Base-by-base conservation (phyloP, 2,797 vertebrate species). In the Channallabes apus region DNA sequence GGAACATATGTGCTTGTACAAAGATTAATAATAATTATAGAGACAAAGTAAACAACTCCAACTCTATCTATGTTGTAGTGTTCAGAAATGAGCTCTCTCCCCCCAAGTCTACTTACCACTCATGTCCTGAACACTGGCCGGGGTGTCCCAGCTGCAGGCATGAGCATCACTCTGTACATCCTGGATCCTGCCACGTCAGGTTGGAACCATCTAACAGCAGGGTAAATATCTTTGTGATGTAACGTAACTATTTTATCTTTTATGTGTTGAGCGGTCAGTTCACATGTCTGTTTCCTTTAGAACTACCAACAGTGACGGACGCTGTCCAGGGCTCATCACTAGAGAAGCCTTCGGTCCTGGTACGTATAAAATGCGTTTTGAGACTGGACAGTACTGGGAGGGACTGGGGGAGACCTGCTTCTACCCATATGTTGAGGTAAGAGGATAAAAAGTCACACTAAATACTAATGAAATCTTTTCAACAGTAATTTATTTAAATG, bases 401-500 rank as follows among this genome's bases (percentile, higher is more conserved):
- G 89, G 90, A 20, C 87, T 94, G 56, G 96, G 96, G 4, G 89
- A 96, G 68, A 81, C 87, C 62, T 94, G 94, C 87, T 97, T 99
- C 93, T 97, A 97, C 88, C 97, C 98, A 0, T 97, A 96, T 0
- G 96, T 97, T 84, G 97, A 99, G 96, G 97, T 99, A 89, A 92
- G 91, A 29, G 1, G 58, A 29, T 35, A 5, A 61, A 65, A 83
- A 58, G 17, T 32, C 27, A 27, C 22, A 72, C 11, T 41, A 2
- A 46, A 46, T 51, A 15, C n/a, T 14, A 22, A n/a, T 72, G 3
- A n/a, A 15, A 46, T 73, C 12, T 24, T 72, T n/a, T 51, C 41
- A n/a, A 6, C 4, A 2, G 11, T 24, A 14, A 72, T 51, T 46
- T 3, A n/a, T 72, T n/a, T 72, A 17, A n/a, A n/a, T 72, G 69